phyloP scores from a whole-genome alignment of 53 echinoderm and acorn worm genomes.

The Patiria pectinifera region DNA sequence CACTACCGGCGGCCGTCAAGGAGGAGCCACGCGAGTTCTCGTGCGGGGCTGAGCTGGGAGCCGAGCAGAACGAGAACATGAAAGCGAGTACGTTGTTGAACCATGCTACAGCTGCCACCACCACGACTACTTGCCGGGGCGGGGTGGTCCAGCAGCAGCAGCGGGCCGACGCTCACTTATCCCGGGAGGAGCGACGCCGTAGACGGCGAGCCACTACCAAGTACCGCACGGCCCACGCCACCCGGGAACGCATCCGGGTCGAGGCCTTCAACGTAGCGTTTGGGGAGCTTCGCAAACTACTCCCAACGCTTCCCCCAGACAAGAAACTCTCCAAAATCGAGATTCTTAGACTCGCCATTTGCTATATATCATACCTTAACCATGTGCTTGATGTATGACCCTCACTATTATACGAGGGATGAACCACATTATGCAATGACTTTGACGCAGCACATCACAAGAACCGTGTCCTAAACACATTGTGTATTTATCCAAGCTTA shows the following conservation, averaged over 20 bases:
- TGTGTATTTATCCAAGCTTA: not conserved
- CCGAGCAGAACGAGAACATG: slow-evolving; percentile 65
- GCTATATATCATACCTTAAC: slow-evolving; percentile 95
- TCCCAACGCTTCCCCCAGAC: slow-evolving; percentile 95
- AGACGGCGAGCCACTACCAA: slow-evolving; percentile 91
- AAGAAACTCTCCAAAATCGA: slow-evolving; percentile 96
- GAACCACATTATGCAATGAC: slow-evolving; percentile 8
- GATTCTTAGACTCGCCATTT: slow-evolving; percentile 90
- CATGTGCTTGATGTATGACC: slow-evolving; percentile 91
- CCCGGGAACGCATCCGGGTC: slow-evolving; percentile 84
- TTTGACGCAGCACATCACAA: not conserved
- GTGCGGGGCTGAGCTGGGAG: slow-evolving; percentile 36
- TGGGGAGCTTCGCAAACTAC: slow-evolving; percentile 84
- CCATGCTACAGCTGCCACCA: not conserved
- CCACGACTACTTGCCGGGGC: slow-evolving; percentile 44
- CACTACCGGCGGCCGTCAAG: slow-evolving; percentile 59
- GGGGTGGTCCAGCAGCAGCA: not conserved
- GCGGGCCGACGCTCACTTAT: slow-evolving; percentile 78
- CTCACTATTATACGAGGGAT: not conserved
- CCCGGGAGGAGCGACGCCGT: slow-evolving; percentile 86
- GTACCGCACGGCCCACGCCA: slow-evolving; percentile 96
- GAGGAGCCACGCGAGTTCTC: slow-evolving; percentile 65
- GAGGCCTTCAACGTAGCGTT: slow-evolving; percentile 98
- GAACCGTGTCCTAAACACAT: not conserved
- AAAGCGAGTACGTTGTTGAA: slow-evolving; percentile 5